phyloP scores from a whole-genome alignment of 2,113 vertebrate genomes.

The Phylloscopus whistleri region DNA sequence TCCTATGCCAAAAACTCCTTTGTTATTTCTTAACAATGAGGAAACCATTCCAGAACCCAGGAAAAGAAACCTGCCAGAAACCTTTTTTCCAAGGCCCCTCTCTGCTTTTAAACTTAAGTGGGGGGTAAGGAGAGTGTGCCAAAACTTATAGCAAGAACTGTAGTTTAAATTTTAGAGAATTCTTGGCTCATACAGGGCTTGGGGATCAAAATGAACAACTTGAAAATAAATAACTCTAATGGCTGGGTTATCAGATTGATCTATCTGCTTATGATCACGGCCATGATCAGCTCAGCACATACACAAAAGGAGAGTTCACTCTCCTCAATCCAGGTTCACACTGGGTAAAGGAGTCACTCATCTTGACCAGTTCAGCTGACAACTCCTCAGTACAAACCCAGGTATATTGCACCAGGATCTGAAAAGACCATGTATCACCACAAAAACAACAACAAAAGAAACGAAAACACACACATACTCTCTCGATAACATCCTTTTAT shows the following conservation, averaged over 20 bases:
- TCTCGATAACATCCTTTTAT: not conserved
- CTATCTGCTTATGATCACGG: no score
- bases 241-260: not conserved
- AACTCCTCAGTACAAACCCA: not conserved
- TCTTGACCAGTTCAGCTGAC: not conserved
- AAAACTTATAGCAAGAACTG: not conserved
- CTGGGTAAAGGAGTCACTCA: not conserved
- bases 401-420: not conserved
- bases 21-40: not conserved
- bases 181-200: not conserved
- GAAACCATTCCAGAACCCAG: not conserved
- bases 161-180: not conserved
- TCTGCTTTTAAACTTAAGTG: not conserved
- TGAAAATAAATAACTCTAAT: not conserved
- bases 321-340: fast-evolving
- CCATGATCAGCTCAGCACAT: not conserved
- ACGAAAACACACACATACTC: not conserved
- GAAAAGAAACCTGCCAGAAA: not conserved
- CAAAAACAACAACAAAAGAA: not conserved
- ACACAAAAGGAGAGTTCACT: fast-evolving
- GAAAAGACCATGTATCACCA: not conserved
- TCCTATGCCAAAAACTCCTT: not conserved
- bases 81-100: not conserved
- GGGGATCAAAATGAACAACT: not conserved
- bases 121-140: fast-evolving